phyloP scores from a whole-genome alignment of 2,113 vertebrate species.

The Benitochromis conjunctus region DNA sequence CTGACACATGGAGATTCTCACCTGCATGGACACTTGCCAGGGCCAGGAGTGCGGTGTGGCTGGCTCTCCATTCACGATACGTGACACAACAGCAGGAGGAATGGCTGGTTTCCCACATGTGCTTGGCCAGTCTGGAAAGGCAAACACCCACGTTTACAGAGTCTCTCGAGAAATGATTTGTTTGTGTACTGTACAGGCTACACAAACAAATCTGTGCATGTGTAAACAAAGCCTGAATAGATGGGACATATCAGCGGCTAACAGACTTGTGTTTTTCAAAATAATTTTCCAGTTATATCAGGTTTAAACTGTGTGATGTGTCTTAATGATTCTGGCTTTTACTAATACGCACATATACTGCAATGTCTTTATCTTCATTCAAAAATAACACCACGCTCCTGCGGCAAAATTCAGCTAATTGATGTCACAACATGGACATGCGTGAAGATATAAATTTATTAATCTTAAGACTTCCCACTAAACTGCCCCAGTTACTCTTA shows the following conservation, averaged over 20 bases:
- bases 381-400: neutral
- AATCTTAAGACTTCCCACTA: neutral
- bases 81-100: constrained; percentile 56
- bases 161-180: neutral
- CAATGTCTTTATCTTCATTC: neutral
- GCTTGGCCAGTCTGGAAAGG: constrained; percentile 67
- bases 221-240: constrained; percentile 8
- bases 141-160: neutral
- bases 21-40: constrained; percentile 81
- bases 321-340: neutral
- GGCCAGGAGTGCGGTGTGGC: constrained; percentile 76
- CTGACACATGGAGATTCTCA: constrained; percentile 22
- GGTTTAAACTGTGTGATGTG: neutral
- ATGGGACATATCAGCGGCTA: constrained; percentile 6
- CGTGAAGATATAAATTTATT: neutral
- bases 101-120: constrained; percentile 64
- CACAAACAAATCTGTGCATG: neutral
- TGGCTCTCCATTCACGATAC: constrained; percentile 74
- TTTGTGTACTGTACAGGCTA: neutral
- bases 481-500: neutral
- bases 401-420: neutral
- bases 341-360: neutral
- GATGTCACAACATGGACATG: neutral
- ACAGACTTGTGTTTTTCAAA: neutral
- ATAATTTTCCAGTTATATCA: neutral